Evolutionary conservation across 2,888 invertebrate genomes (phyloP), one percentile per base, ranked within the genome.

Genomic region (Troides helena): DNA sequence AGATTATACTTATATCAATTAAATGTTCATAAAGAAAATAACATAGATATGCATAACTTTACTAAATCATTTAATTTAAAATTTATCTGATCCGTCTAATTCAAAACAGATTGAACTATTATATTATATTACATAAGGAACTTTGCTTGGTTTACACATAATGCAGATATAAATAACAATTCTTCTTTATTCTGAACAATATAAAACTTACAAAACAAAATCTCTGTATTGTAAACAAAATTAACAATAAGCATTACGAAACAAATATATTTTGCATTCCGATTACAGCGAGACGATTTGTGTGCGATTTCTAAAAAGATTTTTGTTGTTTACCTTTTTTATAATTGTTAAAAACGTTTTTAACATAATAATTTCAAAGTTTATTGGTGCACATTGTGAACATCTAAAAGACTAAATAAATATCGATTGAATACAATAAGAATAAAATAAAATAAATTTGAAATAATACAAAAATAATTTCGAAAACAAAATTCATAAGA

Each of bases 181-280:
- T 53, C 53, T n/a, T 18, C 7, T 18, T 53, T n/a, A 53, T 53
- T 18, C n/a, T 18, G 53, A 53, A 53, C 53, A 53, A 53, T 53
- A n/a, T 53, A 53, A 18, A 63, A 30, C 1, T 4, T 23, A 65
- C 6, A 39, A 53, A 18, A 63, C 25, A n/a, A 23, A 53, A 8
- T 25, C 14, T 43, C 10, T 50, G 50, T 21, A 36, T 43, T 53
- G 60, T 60, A 66, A 66, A 60, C 58, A 65, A 25, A 58, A 25
- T 43, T 66, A 66, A 66, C 66, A 60, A 66, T 66, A 23, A 66
- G 66, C 66, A 60, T 66, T n/a, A 66, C 30, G 60, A 60, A 60
- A 60, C 66, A 66, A n/a, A 53, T 58, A 59, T 66, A 60, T 66
- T 66, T 66, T 66, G 66, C 59, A 66, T 66, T 65, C 65, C 65